Base-by-base conservation (phyloP, 2,113 vertebrate genomes). In the Alouatta palliata region DNA sequence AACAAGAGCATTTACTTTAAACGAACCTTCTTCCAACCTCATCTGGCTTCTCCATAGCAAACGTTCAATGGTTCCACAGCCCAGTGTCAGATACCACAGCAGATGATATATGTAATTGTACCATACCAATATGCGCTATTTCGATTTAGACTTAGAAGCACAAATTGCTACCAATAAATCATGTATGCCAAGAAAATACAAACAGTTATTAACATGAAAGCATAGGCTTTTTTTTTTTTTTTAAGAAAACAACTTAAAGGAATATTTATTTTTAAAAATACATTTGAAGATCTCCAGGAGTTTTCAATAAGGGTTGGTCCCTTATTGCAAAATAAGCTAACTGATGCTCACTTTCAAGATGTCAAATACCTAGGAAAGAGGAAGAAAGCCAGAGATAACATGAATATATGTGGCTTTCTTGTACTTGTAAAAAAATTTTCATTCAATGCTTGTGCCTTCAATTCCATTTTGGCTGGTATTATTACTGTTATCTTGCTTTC, bases 201-300 rank as follows among this genome's bases (percentile, higher is more conserved):
- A 19, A 40, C 17, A 82, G 23, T 83, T 83, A 82, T 23, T 27
- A 83, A 91, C 5, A 58, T 17, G n/a, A 83, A 97, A 87, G 25
- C 30, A 35, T 54, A 49, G 40, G 40, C 11, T 30, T 43, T 83
- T 84, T 77, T 91, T 40, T 77, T 91, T 40, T 25, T 35, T 47
- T 27, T 68, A 82, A 92, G 45, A 9, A 64, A 76, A 84, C 32
- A 87, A 83, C n/a, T 85, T 37, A 90, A 90, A 93, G n/a, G 17
- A 70, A 35, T 86, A 25, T 45, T 92, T 71, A 64, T 64, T 86
- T 95, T 81, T 4, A 52, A 93, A 82, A 61, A 35, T 21, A 85
- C 8, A 52, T 45, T 96, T 79, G 71, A 64, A 73, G 4, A 47
- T 64, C 68, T 58, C 56, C 58, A 76, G 49, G 32, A 37, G 35